Evolutionary conservation across 2,888 invertebrate species (phyloP).

Genomic region (Abscondita cerata): DNA sequence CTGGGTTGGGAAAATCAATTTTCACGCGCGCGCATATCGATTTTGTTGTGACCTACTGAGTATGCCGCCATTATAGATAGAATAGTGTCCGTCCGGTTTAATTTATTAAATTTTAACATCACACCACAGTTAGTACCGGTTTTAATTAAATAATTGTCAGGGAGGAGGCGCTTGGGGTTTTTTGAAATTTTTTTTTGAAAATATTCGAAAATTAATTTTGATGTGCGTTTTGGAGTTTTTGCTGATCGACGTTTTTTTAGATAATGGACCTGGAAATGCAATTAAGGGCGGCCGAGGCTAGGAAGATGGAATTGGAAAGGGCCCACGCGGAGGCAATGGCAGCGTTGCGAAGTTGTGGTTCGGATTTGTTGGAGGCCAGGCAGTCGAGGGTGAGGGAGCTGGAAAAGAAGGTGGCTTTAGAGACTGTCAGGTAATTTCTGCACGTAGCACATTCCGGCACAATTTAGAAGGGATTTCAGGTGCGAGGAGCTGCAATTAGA

Average conservation of each 20-base stretch:
- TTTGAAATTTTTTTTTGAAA: too few relatives aligned
- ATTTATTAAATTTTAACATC: constrained; percentile 33
- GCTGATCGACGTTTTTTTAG: constrained; percentile 31
- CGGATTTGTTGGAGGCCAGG: constrained; percentile 73
- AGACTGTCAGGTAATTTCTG: constrained; percentile 54
- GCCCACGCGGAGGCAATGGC: constrained; percentile 80
- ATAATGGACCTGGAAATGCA: constrained; percentile 71
- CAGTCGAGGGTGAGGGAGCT: constrained; percentile 87
- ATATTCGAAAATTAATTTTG: neutral
- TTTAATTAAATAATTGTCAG: constrained; percentile 2
- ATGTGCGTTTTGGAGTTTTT: neutral
- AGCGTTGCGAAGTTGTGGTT: constrained; percentile 61
- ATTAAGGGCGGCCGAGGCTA: constrained; percentile 80
- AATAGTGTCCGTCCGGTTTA: constrained; percentile 53
- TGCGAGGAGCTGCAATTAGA: constrained; percentile 93
- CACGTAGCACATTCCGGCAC: neutral
- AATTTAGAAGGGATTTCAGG: constrained; percentile 40
- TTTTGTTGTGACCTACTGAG: constrained; percentile 55
- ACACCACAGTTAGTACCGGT: constrained; percentile 32
- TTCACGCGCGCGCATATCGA: constrained; percentile 52
- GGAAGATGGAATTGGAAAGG: constrained; percentile 77
- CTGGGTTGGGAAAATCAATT: constrained; percentile 50
- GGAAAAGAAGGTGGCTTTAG: constrained; percentile 81
- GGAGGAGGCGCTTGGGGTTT: too few relatives aligned
- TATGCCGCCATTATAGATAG: constrained; percentile 56